phyloP scores from a whole-genome alignment of 2,888 invertebrate genomes.

The Timema podura region DNA sequence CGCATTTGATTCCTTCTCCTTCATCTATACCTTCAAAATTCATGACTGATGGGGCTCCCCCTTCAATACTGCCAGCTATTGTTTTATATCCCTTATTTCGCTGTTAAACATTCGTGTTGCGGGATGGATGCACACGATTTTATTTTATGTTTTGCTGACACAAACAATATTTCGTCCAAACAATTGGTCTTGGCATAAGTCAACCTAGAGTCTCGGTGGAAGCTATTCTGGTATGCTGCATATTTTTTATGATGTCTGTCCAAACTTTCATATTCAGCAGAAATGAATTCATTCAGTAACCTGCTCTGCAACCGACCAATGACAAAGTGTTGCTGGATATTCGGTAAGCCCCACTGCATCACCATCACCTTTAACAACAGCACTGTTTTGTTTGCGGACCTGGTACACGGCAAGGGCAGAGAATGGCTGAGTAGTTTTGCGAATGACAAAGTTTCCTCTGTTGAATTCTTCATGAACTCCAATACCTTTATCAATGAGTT shows the following conservation, averaged over 20 bases:
- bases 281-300: neutral
- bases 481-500: neutral
- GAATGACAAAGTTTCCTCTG: conserved; percentile 5
- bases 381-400: neutral
- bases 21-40: neutral
- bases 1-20: neutral
- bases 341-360: neutral
- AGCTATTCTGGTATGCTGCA: neutral
- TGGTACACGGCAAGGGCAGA: neutral
- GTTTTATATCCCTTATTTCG: neutral
- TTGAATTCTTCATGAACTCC: neutral
- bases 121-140: neutral
- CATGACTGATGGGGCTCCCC: neutral
- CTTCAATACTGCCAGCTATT: neutral
- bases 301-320: neutral
- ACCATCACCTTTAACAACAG: neutral
- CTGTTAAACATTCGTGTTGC: neutral
- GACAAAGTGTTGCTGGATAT: neutral
- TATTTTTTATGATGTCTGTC: neutral
- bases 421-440: neutral
- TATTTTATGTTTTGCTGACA: neutral
- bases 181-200: neutral
- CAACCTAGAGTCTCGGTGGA: neutral
- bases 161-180: neutral
- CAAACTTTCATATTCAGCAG: neutral